These are phyloP conservation scores for Melinopterus prodromus DNA, from an alignment of 2,888 invertebrate species.

Conservation along the genomic window DNA sequence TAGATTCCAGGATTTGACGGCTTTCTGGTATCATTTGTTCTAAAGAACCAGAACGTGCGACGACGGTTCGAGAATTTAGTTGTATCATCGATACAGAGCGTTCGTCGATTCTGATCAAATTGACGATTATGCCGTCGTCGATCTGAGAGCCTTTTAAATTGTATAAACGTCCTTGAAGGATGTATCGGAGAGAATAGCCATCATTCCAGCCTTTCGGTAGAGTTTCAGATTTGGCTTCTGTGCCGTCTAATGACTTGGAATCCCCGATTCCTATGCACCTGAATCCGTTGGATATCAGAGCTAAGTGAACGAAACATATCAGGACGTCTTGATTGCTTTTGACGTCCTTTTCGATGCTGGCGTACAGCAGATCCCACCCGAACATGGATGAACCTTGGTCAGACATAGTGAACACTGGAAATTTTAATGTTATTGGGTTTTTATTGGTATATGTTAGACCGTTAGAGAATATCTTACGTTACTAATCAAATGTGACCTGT, in stretches of 20 bases:
- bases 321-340: constrained; percentile 74
- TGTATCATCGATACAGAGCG: constrained; percentile 62
- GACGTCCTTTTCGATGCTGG: constrained; percentile 67
- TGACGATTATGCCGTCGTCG: constrained; percentile 56
- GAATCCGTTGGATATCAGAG: constrained; percentile 73
- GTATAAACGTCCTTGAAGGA: constrained; percentile 71
- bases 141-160: constrained; percentile 64
- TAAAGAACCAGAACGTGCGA: constrained; percentile 63
- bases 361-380: constrained; percentile 74
- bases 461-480: neutral
- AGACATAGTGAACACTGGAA: constrained; percentile 25
- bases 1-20: constrained; percentile 67
- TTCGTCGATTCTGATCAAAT: constrained; percentile 61
- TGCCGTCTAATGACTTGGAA: constrained; percentile 57
- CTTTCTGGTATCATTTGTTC: constrained; percentile 71
- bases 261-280: constrained; percentile 78
- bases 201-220: constrained; percentile 82
- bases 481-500: neutral
- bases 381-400: constrained; percentile 55
- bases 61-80: constrained; percentile 56
- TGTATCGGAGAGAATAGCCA: constrained; percentile 76
- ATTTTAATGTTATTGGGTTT: neutral
- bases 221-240: constrained; percentile 72
- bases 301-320: constrained; percentile 76
- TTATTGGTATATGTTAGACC: neutral